Percentiles rank a stretch among this genome's conserved stretches.
phyloP scores from a whole-genome alignment of 2,113 vertebrate genomes.

The Gambusia affinis region DNA sequence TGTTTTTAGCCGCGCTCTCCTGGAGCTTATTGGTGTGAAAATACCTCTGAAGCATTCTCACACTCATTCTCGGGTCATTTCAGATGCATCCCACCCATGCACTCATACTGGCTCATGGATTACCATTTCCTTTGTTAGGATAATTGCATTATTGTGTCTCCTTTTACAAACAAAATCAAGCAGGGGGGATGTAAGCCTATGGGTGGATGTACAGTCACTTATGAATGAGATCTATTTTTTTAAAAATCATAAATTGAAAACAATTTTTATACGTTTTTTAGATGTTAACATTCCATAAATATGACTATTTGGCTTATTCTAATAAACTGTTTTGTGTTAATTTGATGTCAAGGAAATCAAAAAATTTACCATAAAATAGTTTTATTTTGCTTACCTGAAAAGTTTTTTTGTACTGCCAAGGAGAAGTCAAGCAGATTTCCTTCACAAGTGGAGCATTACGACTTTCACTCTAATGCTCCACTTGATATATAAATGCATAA shows the following conservation, averaged over 20 bases:
- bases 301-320: not conserved
- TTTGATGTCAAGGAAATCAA: not conserved
- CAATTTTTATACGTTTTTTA: not conserved
- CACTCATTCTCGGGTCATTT: constrained; percentile 69
- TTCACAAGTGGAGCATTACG: too few species aligned
- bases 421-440: too few species aligned
- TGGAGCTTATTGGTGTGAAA: constrained; percentile 71
- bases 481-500: too few species aligned
- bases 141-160: constrained; percentile 69
- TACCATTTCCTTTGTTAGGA: constrained; percentile 76
- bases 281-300: not conserved
- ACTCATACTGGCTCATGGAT: constrained; percentile 60
- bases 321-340: not conserved
- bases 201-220: constrained; percentile 49
- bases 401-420: not conserved
- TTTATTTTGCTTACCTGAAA: not conserved
- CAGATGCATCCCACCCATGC: constrained; percentile 74
- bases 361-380: too few species aligned
- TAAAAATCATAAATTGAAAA: constrained; percentile 38
- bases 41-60: constrained; percentile 62
- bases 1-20: constrained; percentile 53
- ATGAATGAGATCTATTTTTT: constrained; percentile 35
- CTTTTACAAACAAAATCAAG: constrained; percentile 34
- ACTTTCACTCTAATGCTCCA: too few species aligned
- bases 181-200: constrained; percentile 30